Base-by-base conservation (phyloP, 2,797 vertebrate genomes). In the Onychomys leucogaster region DNA sequence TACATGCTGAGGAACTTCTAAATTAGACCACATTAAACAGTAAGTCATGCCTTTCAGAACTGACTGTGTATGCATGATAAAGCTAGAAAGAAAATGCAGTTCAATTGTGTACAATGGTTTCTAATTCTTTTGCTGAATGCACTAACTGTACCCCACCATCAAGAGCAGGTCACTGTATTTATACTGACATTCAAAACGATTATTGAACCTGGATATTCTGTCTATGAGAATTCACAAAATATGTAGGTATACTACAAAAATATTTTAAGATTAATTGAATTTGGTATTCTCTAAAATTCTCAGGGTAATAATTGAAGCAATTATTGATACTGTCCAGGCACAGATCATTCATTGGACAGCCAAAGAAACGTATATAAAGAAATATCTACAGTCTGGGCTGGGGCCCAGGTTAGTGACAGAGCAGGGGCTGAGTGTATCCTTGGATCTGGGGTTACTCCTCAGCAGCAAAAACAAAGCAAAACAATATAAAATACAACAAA, bases 11-110 rank as follows among this genome's bases (percentile, higher is more conserved):
- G 43, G 96, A 94, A 96, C 21, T 97, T 34, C 34, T 94, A 91
- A 98, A 97, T 75, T 55, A 96, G 91, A 94, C 97, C 65, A 97
- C 32, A 90, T 41, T 55, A 75, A 97, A 96, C 94, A 97, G 89
- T 90, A 90, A 41, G 78, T n/a, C 43, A 82, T 83, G 21, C 94
- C 97, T 94, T 97, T 94, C 69, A 95, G 57, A 96, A 87, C 8
- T 92, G 71, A 77, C 19, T 88, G n/a, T 37, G 21, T 63, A 23
- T 90, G 61, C 49, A 94, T 67, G 90, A 9, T 73, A 76, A 90
- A 90, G 83, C 12, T 12, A 76, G 59, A 91, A 11, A 69, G 5
- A 89, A 86, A 94, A 41, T 34, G 41, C 81, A 96, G n/a, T 43
- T 97, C 65, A 77, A 43, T 91, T 91, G 90, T 77, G 90, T n/a